Evolutionary conservation across 2,888 invertebrate species (phyloP).

Genomic region (Leptodirus hochenwartii): DNA sequence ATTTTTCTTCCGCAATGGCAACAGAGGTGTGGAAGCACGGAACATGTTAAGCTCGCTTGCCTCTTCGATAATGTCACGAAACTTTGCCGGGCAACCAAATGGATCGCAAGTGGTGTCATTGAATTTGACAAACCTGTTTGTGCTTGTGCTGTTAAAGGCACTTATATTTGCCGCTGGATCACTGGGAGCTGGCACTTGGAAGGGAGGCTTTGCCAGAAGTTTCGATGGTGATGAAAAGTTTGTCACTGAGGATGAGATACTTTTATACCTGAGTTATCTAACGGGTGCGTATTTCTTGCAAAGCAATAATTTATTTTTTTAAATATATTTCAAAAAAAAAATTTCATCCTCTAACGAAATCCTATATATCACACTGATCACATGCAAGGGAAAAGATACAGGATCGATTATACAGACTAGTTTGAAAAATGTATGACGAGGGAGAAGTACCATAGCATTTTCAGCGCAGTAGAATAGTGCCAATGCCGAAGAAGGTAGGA

Average conservation of each 20-base stretch:
- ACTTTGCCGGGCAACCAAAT: constrained; percentile 18
- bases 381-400: no score
- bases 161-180: constrained; percentile 67
- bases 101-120: constrained; percentile 46
- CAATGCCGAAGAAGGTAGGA: no score
- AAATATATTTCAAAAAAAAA: no score
- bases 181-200: constrained; percentile 54
- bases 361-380: no score
- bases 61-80: constrained; percentile 21
- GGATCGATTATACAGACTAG: no score
- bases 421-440: no score
- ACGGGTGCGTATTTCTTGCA: constrained; percentile 25
- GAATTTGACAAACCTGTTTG: constrained; percentile 64
- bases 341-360: no score
- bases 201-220: constrained; percentile 31
- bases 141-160: constrained; percentile 63
- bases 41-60: constrained; percentile 21
- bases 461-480: no score
- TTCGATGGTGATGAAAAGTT: constrained; percentile 31
- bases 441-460: no score
- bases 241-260: constrained; percentile 51
- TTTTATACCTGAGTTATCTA: constrained; percentile 49
- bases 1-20: no score
- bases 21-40: constrained; percentile 22
- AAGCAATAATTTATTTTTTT: no score